Evolutionary conservation across 2,113 vertebrate species (phyloP).

Genomic region (Oreochromis niloticus): DNA sequence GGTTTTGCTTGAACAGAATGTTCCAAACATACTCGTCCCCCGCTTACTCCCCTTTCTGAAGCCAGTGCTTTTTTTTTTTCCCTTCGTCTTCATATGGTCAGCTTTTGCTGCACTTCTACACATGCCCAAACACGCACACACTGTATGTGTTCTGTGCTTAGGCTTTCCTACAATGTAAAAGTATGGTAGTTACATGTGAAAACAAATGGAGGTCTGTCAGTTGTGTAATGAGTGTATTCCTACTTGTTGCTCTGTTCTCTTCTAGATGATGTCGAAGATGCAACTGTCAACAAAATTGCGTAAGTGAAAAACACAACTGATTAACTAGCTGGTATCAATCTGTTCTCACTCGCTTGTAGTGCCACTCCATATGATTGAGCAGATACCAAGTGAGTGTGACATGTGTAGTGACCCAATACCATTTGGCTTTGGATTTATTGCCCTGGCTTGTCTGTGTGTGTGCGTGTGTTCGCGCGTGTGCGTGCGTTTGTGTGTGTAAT

Average conservation of each 20-base stretch:
- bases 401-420: background rate
- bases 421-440: conserved; percentile 4
- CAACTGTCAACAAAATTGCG: conserved; percentile 95
- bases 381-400: background rate
- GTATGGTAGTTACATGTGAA: background rate
- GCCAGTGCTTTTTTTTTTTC: background rate
- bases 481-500: background rate
- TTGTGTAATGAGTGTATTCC: background rate
- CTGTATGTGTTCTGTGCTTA: background rate
- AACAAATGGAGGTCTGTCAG: background rate
- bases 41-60: background rate
- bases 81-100: background rate
- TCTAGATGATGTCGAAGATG: conserved; percentile 89
- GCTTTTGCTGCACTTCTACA: background rate
- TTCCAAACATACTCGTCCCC: background rate
- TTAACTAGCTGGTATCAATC: conserved; percentile 5
- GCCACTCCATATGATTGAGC: background rate
- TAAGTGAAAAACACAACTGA: conserved; percentile 73
- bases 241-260: background rate
- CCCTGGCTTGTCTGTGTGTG: background rate
- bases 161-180: background rate
- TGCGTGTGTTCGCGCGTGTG: rapidly evolving
- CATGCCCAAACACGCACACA: rapidly evolving
- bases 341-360: background rate
- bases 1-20: conserved; percentile 36